Base-by-base conservation (phyloP, 2,113 vertebrate genomes). In the Grammomys surdaster region DNA sequence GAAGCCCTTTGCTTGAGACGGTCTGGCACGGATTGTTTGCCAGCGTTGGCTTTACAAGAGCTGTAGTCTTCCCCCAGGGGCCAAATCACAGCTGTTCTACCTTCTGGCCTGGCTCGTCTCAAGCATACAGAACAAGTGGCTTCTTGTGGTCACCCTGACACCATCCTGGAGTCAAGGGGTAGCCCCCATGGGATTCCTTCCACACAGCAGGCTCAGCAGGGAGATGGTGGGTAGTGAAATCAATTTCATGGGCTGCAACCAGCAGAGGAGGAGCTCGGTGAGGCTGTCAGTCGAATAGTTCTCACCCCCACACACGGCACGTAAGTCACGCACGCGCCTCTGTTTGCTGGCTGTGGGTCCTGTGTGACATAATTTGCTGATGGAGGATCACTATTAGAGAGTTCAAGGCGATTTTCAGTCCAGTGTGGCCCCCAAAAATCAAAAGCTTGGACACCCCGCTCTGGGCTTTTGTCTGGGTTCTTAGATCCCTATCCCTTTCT, bases 181-280 rank as follows among this genome's bases (percentile, higher is more conserved):
- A 22, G 58, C 28, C 76, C 67, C 80, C 56, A 19, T 16, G 46
- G 0, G 24, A 11, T 24, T 22, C 48, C 72, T 89, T 86, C 51
- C 90, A 67, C 65, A 76, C 2, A 19, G 28, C 69, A 69, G 31
- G 31, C 31, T 33, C 31, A 69, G 67, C 67, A 69, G 31, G 67
- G 36, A 58, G 46, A 22, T 40, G 81, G 65, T 91, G 81, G 92
- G 86, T 36, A 22, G 60, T 91, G 93, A 96, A 92, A 89, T 96
- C 95, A 94, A 58, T 94, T 89, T 96, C 72, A 82, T 73, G 86
- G 94, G 51, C 93, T 87, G 67, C 11, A 1, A 56, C 72, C 48
- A 75, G 89, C 51, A 75, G 54, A 24, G 12, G 9, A 19, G 17
- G 60, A n/a, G 16, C 24, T 43, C 26, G 36, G 63, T 4, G 28